Conservation (phyloP, 2,888 invertebrate genomes). For the Drosophila colorata region DNA sequence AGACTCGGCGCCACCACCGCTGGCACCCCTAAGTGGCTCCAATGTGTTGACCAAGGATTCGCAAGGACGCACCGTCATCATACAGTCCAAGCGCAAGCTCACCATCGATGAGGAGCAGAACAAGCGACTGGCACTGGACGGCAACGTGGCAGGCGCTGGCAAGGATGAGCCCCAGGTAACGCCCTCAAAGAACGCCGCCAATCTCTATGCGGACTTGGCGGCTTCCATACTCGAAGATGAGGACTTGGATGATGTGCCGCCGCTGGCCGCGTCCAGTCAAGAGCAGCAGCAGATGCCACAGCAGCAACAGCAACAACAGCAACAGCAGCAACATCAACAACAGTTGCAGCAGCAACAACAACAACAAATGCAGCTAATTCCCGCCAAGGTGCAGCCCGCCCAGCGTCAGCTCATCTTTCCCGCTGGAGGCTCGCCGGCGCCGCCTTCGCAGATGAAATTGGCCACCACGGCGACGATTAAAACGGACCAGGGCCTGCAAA, state of each 20-base stretch:
- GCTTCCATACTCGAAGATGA: constrained; percentile 94
- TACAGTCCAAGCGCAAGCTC: constrained; percentile 57
- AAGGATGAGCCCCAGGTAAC: constrained; percentile 78
- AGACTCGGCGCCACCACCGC: constrained; percentile 82
- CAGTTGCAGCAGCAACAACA: constrained; percentile 49
- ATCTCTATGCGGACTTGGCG: constrained; percentile 93
- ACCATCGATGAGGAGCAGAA: constrained; percentile 81
- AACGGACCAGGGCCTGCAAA: constrained; percentile 84
- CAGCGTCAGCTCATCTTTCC: constrained; percentile 84
- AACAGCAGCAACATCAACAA: constrained; percentile 78
- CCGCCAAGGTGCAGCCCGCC: constrained; percentile 70
- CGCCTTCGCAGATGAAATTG: constrained; percentile 65
- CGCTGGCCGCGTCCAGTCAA: constrained; percentile 59
- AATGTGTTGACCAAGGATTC: constrained; percentile 86
- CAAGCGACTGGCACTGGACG: constrained; percentile 86
- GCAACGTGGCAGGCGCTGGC: not conserved
- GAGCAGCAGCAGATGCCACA: constrained; percentile 57
- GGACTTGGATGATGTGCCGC: constrained; percentile 86
- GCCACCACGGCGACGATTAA: constrained; percentile 85
- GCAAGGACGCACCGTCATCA: constrained; percentile 82
- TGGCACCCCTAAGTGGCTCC: constrained; percentile 84
- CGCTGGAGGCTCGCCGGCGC: constrained; percentile 20
- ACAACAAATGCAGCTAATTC: constrained; percentile 83
- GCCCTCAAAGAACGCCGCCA: constrained; percentile 92
- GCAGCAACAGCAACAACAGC: constrained; percentile 53